Evolutionary conservation across 2,888 invertebrate species (phyloP).

Genomic region (Pachliopta kotzebuea): DNA sequence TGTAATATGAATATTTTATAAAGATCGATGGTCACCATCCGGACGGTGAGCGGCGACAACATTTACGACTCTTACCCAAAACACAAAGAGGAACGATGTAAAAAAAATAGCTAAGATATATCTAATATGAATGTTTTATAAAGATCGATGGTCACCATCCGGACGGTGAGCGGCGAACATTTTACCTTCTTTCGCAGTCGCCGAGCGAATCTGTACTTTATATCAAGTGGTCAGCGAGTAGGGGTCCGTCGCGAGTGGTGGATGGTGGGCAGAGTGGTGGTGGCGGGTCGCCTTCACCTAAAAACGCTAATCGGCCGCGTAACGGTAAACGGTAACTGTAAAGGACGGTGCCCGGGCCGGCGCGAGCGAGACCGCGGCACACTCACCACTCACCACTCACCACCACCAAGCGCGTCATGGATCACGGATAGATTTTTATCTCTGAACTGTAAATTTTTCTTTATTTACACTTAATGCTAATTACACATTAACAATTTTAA

Average conservation of each 20-base stretch:
- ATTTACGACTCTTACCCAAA: too few species aligned
- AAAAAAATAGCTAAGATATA: too few species aligned
- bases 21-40: too few species aligned
- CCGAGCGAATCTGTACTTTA: constrained; percentile 12
- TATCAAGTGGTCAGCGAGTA: constrained; percentile 32
- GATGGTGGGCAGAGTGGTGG: constrained; percentile 2
- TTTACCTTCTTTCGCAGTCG: constrained; percentile 20
- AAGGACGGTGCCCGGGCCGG: constrained; percentile 44
- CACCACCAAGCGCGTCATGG: neutral
- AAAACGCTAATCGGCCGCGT: constrained; percentile 57
- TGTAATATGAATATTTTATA: too few species aligned
- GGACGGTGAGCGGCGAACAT: neutral
- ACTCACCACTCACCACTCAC: neutral
- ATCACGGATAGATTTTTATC: neutral
- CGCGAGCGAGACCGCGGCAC: constrained; percentile 18
- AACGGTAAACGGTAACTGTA: constrained; percentile 55
- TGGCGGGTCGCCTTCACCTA: constrained; percentile 69
- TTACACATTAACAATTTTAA: too few species aligned
- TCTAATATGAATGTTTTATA: too few species aligned
- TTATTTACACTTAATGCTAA: too few species aligned
- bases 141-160: too few species aligned
- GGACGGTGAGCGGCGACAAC: too few species aligned
- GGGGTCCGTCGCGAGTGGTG: constrained; percentile 20
- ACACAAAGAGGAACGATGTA: too few species aligned
- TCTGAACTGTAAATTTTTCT: too few species aligned